A percentile compares a stretch with the other conserved stretches of the same genome.
These are phyloP conservation scores for Excalfactoria chinensis DNA, from an alignment of 2,113 vertebrate genomes.

Conservation along the genomic window DNA sequence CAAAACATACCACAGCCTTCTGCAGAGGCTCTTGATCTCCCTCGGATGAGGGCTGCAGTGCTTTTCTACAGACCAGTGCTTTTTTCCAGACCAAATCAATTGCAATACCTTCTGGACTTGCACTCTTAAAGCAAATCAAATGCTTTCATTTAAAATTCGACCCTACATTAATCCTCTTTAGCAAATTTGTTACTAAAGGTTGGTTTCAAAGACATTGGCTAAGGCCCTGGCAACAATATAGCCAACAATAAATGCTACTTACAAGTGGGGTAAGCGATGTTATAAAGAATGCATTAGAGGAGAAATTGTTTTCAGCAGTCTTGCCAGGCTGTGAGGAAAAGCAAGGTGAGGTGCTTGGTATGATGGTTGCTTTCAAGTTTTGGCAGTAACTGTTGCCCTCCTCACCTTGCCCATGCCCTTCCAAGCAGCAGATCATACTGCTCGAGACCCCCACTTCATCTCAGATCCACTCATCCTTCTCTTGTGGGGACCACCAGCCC, in stretches of 20 bases:
- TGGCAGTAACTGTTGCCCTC: background rate
- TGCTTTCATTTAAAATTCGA: background rate
- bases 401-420: background rate
- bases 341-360: background rate
- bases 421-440: background rate
- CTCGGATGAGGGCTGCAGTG: background rate
- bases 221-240: background rate
- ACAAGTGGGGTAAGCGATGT: background rate
- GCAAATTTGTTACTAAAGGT: background rate
- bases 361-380: background rate
- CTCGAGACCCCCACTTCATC: fast-evolving
- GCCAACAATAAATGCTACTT: background rate
- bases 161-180: background rate
- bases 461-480: background rate
- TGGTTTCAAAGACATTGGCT: background rate
- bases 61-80: background rate
- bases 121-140: background rate
- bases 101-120: background rate
- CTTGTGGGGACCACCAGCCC: background rate
- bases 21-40: background rate
- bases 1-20: background rate
- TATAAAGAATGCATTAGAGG: background rate
- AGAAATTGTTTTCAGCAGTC: background rate
- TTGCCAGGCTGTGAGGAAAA: background rate
- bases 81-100: background rate